phyloP scores from a whole-genome alignment of 2,888 invertebrate genomes.

The Apotomis turbidana region DNA sequence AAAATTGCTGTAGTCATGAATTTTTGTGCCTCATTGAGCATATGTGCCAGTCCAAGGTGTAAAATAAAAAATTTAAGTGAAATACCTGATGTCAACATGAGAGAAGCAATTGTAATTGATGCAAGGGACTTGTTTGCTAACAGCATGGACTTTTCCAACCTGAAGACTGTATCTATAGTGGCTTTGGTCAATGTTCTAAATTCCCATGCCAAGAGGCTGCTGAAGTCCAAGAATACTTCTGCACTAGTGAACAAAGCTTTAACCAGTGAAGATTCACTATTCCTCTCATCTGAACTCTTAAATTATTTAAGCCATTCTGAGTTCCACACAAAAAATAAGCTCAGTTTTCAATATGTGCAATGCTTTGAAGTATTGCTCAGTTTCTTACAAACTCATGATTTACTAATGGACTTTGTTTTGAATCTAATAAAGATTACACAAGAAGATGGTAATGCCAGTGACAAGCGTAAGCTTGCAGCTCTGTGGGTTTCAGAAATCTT shows the following conservation, averaged over 20 bases:
- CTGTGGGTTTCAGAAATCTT: conserved; percentile 82
- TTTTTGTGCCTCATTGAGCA: conserved; percentile 70
- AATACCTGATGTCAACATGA: conserved; percentile 65
- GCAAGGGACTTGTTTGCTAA: conserved; percentile 66
- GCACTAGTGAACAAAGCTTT: conserved; percentile 59
- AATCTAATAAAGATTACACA: conserved; percentile 73
- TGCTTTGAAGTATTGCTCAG: conserved; percentile 83
- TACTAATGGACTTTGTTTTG: conserved; percentile 75
- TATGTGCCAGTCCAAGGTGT: conserved; percentile 67
- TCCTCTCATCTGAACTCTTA: conserved; percentile 68
- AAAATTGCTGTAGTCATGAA: conserved; percentile 66
- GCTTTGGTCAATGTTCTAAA: conserved; percentile 61
- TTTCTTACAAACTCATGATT: conserved; percentile 78
- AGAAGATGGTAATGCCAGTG: conserved; percentile 53
- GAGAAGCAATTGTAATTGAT: conserved; percentile 68
- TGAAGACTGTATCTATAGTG: conserved; percentile 62
- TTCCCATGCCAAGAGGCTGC: conserved; percentile 57
- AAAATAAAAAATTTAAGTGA: conserved; percentile 69
- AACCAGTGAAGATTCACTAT: conserved; percentile 65
- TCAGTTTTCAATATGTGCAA: conserved; percentile 63
- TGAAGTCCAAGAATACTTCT: conserved; percentile 55
- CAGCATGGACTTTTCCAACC: conserved; percentile 61
- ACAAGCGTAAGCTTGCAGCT: conserved; percentile 72
- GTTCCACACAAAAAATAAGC: conserved; percentile 52
- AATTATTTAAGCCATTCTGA: conserved; percentile 57